These are phyloP conservation scores for Ciconia stormi DNA, from an alignment of 2,113 vertebrate species.

Conservation along the genomic window DNA sequence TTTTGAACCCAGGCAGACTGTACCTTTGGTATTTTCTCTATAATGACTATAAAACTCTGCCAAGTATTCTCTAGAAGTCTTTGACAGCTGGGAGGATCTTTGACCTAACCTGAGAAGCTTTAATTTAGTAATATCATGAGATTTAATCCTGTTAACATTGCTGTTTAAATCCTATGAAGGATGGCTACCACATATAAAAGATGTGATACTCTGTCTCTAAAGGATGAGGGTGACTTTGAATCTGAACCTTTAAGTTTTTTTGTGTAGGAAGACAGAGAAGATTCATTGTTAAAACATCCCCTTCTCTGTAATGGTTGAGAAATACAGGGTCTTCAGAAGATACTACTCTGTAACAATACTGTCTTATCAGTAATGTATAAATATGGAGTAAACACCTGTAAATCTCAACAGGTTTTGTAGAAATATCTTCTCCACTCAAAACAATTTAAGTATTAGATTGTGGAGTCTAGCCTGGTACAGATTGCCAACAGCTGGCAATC, in stretches of 20 bases:
- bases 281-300: not conserved
- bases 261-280: not conserved
- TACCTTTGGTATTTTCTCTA: not conserved
- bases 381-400: not conserved
- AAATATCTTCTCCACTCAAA: not conserved
- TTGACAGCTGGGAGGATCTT: not conserved
- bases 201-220: not conserved
- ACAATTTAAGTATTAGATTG: not conserved
- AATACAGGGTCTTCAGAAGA: not conserved
- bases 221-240: not conserved
- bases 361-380: not conserved
- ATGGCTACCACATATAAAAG: not conserved
- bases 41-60: not conserved
- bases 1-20: not conserved
- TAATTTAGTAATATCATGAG: not conserved
- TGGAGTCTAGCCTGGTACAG: not conserved
- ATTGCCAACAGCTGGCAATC: not conserved
- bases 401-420: not conserved
- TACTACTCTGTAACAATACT: not conserved
- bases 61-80: not conserved
- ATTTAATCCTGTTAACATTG: not conserved
- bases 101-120: not conserved
- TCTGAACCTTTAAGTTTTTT: not conserved
- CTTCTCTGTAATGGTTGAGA: not conserved
- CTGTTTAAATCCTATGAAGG: not conserved